Base-by-base conservation (phyloP, 1,140 invertebrate genomes). In the Trialeurodes vaporariorum region DNA sequence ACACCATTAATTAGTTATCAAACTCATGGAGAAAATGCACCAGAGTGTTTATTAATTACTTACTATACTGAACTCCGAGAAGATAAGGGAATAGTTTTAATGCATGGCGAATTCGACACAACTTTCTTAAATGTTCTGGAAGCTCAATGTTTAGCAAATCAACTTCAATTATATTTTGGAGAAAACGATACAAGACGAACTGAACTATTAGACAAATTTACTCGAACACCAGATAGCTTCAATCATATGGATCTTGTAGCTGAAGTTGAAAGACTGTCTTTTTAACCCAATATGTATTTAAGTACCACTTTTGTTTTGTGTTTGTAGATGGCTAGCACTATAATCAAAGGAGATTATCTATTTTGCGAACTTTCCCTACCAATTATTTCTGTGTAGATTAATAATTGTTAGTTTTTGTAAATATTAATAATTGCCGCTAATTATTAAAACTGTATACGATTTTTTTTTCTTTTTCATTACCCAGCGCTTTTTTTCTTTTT, bases 21-120 rank as follows among this genome's bases (percentile, higher is more conserved):
- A 84, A 84, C 90, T 1, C 88, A 94, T 73, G 89, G 93, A 77
- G 94, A 95, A 81, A 93, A 94, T 83, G 88, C 93, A 0, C 93
- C 92, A 0, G 91, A 94, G 76, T 94, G 92, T 78, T 79, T 96
- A 23, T 90, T 87, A 1, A 80, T 96, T 70, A 83, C 86, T 2
- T 89, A 94, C 77, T 96, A 91, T 72, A 86, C 85, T 17, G 94
- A 96, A 75, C 80, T 93, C 9, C 80, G 81, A 72, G 82, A 87
- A 27, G 81, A 84, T 34, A 94, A 94, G 79, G 87, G 85, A 9
- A 83, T 95, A 64, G 84, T 95, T 25, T 77, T 95, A 23, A 93
- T 95, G 91, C 83, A 86, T 66, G 93, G 93, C 59, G 91, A 94
- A 78, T 95, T 87, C 80, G 91, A 96, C 76, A 85, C 84, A 71